phyloP scores from a whole-genome alignment of 2,113 vertebrate species.

The Podarcis cretensis region DNA sequence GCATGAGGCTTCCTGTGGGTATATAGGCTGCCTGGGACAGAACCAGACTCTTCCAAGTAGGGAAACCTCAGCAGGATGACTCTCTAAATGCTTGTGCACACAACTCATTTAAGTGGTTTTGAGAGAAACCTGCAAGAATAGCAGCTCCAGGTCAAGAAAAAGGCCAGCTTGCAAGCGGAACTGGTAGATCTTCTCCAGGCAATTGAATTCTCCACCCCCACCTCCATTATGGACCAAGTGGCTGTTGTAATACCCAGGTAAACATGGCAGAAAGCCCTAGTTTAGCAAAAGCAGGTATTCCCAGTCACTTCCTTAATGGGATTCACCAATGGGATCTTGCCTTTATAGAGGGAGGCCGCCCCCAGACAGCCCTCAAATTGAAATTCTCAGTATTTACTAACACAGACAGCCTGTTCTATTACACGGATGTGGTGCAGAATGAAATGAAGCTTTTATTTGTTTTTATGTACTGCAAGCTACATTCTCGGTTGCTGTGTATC shows the following conservation, averaged over 20 bases:
- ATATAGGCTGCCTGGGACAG: neutral
- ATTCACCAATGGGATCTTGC: neutral
- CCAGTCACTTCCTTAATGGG: neutral
- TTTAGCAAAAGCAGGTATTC: neutral
- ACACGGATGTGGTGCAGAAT: constrained; percentile 61
- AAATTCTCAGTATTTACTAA: constrained; percentile 75
- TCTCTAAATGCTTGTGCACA: neutral
- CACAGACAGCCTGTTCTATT: constrained; percentile 67
- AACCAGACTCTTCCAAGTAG: too few relatives aligned
- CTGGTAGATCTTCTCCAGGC: neutral
- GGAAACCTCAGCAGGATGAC: neutral
- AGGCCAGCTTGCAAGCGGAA: neutral
- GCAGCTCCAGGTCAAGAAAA: neutral
- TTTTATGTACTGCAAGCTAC: constrained; percentile 32
- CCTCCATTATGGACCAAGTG: neutral
- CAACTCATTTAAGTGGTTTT: neutral
- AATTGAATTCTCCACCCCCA: neutral
- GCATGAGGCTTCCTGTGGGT: too few relatives aligned
- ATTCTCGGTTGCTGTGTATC: constrained; percentile 22
- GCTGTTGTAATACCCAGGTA: neutral
- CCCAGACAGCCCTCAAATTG: constrained; percentile 29
- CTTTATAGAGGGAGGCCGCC: neutral
- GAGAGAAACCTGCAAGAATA: neutral
- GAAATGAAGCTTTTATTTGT: constrained; percentile 64
- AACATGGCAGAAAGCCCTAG: neutral